Base-by-base conservation (phyloP, 2,113 vertebrate species). In the Antidorcas marsupialis region DNA sequence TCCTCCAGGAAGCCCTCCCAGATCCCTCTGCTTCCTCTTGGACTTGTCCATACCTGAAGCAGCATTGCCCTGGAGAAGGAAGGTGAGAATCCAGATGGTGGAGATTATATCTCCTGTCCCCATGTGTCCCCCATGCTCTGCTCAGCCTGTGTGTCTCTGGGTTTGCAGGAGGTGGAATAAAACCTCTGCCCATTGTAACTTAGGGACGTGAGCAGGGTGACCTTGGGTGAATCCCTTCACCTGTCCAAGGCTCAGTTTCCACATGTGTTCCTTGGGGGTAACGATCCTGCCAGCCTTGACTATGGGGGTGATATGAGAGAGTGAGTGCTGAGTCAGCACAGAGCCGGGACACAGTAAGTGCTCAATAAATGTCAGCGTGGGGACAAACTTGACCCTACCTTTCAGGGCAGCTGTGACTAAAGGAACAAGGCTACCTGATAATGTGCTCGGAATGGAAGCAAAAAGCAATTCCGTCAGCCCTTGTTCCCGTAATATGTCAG, bases 401-500 rank as follows among this genome's bases (percentile, higher is more conserved):
- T n/a, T 45, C 23, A 13, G 57, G 55, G 25, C 27, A 17, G n/a
- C 1, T 23, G 33, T 16, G 36, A 47, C 53, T 50, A 12, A 53
- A 59, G 6, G 2, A 71, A 28, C 2, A 2, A 76, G 36, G 16
- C 50, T n/a, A 2, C n/a, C 47, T 0, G n/a, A 28, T 17, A 14
- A 11, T 0, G 21, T 19, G 33, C n/a, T 81, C 14, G 1, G 57
- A 9, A 60, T 9, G 86, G 57, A 94, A 94, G 97, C 14, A 52
- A 97, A 90, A 95, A 86, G 95, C 60, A 57, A 53, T 96, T 94
- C 88, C 74, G 93, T 96, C 95, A 27, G 95, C 45, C 39, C 92
- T 92, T 93, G 94, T 85, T 88, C 97, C 98, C 86, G 94, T 98
- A 97, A 97, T 95, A 96, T 97, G 95, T 93, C 98, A 89, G 60